Evolutionary conservation across 2,113 vertebrate species (phyloP).

Genomic region (Tympanuchus pallidicinctus): DNA sequence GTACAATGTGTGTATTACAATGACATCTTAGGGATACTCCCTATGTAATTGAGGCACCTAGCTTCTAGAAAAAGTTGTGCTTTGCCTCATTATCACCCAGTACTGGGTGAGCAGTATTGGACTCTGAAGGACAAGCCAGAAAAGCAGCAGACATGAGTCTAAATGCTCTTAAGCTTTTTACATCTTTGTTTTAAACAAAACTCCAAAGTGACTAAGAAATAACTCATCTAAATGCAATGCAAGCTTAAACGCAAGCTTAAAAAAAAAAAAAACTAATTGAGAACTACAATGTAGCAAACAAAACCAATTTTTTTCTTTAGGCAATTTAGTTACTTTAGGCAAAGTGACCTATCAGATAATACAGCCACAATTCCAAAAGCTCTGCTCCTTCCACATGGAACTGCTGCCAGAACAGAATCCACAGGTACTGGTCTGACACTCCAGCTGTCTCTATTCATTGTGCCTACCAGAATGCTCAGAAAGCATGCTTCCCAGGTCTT

Average conservation of each 20-base stretch:
- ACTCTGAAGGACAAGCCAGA: neutral
- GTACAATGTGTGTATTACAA: neutral
- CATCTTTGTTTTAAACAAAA: neutral
- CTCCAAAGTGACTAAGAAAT: neutral
- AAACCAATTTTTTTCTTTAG: neutral
- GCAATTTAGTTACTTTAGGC: neutral
- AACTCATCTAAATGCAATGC: neutral
- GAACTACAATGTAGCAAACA: neutral
- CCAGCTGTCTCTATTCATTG: neutral
- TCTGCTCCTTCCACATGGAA: neutral
- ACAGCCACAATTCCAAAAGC: neutral
- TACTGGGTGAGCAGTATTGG: neutral
- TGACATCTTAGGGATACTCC: neutral
- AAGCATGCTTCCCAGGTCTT: neutral
- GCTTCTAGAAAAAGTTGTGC: neutral
- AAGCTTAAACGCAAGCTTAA: neutral
- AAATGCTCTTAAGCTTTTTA: neutral
- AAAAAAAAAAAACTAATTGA: neutral
- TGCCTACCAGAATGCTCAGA: neutral
- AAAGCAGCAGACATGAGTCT: neutral
- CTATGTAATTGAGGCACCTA: fast-evolving
- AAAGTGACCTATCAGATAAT: neutral
- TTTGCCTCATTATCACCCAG: neutral
- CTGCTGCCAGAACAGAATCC: neutral
- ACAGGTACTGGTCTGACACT: neutral